These are phyloP conservation scores for Podabrus alpinus DNA, from an alignment of 2,888 invertebrate species.

Conservation along the genomic window DNA sequence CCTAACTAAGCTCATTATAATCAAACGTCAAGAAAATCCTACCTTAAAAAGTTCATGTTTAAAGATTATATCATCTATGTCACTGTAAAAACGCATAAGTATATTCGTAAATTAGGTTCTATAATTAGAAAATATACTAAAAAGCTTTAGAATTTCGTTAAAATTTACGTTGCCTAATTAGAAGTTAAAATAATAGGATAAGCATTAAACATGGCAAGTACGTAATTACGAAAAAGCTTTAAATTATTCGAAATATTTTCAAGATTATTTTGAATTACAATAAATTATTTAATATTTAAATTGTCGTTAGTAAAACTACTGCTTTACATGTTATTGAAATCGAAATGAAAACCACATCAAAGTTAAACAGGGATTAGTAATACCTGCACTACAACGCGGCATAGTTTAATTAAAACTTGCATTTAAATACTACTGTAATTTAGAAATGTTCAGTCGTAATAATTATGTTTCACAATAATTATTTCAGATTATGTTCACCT, in stretches of 20 bases:
- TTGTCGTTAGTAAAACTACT: neutral
- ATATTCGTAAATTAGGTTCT: neutral
- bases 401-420: neutral
- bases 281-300: neutral
- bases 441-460: neutral
- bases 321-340: neutral
- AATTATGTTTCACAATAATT: neutral
- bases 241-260: neutral
- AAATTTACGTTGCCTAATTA: neutral
- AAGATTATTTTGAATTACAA: neutral
- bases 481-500: neutral
- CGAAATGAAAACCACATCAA: neutral
- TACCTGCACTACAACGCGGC: neutral
- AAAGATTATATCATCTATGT: constrained; percentile 4
- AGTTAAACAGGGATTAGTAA: neutral
- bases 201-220: neutral
- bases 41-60: neutral
- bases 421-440: neutral
- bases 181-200: neutral
- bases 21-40: constrained; percentile 3
- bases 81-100: neutral
- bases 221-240: neutral
- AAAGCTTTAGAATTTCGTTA: neutral
- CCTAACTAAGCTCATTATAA: constrained; percentile 3
- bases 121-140: neutral